Percentiles rank a stretch among this genome's conserved stretches.
These are phyloP conservation scores for Tyrannus savana DNA, from an alignment of 2,113 vertebrate species.

Conservation along the genomic window DNA sequence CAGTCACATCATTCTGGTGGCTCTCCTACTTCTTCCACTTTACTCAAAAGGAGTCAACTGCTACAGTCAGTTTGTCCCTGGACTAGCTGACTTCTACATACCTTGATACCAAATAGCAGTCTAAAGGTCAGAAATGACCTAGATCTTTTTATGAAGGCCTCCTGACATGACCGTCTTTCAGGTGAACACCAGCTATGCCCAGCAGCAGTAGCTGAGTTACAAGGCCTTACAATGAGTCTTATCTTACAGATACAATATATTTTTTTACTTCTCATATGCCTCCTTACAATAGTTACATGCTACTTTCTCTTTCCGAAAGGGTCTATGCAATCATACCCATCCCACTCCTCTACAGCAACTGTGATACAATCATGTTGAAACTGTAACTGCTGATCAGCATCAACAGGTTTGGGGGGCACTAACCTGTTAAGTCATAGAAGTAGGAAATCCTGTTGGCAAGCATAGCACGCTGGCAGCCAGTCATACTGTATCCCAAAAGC, in stretches of 20 bases:
- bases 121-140: background rate
- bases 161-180: background rate
- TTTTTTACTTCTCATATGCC: background rate
- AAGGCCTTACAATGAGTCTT: background rate
- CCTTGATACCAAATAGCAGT: background rate
- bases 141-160: background rate
- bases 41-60: background rate
- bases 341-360: background rate
- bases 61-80: background rate
- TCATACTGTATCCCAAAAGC: slow-evolving; percentile 98
- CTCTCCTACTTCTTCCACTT: background rate
- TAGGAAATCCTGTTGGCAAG: slow-evolving; percentile 95
- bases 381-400: background rate
- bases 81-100: background rate
- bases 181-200: background rate
- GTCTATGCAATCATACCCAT: background rate
- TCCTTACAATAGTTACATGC: background rate
- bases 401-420: background rate
- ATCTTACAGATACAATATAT: background rate
- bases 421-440: slow-evolving; percentile 91
- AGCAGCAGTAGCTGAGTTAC: background rate
- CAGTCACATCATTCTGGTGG: background rate
- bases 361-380: background rate
- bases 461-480: slow-evolving; percentile 96
- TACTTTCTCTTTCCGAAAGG: background rate